These are phyloP conservation scores for Spermophilus dauricus DNA, from an alignment of 2,113 vertebrate species.

Conservation along the genomic window DNA sequence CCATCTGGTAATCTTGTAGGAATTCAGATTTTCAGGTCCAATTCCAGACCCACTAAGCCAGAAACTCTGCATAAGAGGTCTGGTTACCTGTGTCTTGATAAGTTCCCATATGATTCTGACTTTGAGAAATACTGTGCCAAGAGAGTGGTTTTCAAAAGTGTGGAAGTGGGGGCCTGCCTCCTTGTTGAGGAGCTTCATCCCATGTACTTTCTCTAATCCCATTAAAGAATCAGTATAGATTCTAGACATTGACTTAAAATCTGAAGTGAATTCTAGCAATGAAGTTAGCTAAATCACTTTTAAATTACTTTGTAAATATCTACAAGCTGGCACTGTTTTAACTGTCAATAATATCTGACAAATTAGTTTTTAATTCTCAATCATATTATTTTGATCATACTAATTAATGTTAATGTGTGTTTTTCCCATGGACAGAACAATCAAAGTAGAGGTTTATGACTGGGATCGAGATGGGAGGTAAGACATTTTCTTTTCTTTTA, in stretches of 20 bases:
- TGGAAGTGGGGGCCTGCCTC: background rate
- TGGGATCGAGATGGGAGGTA: slow-evolving; percentile 99
- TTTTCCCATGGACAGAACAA: slow-evolving; percentile 89
- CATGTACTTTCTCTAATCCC: background rate
- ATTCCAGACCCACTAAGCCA: background rate
- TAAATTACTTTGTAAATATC: slow-evolving; percentile 25
- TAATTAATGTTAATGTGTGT: background rate
- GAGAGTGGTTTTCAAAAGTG: background rate
- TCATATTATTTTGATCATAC: background rate
- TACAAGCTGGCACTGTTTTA: background rate
- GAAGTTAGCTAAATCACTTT: slow-evolving; percentile 28
- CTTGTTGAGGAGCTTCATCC: background rate
- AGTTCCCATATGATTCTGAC: background rate
- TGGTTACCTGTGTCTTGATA: background rate
- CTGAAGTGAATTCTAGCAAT: background rate
- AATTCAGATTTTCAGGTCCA: background rate
- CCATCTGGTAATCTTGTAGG: background rate
- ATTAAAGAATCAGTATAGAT: background rate
- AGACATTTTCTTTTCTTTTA: slow-evolving; percentile 62
- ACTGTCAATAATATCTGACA: background rate
- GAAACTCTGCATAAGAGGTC: background rate
- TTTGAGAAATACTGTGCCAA: background rate
- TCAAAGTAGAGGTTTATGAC: slow-evolving; percentile 97
- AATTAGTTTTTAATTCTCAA: background rate
- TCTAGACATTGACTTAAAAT: background rate